These are phyloP conservation scores for Halcyon smyrnensis DNA, from an alignment of 2,797 vertebrate species.

Conservation along the genomic window DNA sequence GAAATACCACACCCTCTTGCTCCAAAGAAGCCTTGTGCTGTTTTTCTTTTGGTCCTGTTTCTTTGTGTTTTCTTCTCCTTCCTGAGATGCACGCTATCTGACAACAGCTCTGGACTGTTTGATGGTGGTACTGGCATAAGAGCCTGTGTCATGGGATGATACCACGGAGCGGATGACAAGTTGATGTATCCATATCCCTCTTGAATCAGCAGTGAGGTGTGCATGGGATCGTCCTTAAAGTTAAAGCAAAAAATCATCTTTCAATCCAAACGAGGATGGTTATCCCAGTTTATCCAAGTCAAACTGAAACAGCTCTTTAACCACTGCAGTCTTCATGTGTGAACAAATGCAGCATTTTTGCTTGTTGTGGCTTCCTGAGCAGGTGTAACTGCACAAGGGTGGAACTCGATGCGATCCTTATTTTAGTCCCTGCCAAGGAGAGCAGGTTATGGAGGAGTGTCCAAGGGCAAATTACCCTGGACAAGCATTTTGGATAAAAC, in stretches of 20 bases:
- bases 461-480: not conserved
- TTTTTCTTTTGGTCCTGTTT: not conserved
- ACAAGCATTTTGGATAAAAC: not conserved
- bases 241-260: not conserved
- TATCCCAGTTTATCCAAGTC: not conserved
- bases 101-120: not conserved
- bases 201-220: not conserved
- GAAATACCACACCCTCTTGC: not conserved
- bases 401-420: not conserved
- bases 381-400: not conserved
- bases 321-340: not conserved
- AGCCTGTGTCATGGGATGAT: fast-evolving
- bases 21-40: not conserved
- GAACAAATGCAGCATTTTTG: not conserved
- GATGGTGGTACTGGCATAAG: not conserved
- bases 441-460: not conserved
- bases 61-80: not conserved
- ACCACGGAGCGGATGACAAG: not conserved
- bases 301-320: not conserved
- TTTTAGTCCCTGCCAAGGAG: not conserved
- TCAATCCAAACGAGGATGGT: not conserved
- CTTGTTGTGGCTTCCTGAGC: not conserved
- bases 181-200: not conserved
- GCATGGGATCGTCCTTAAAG: not conserved
- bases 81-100: not conserved